Evolutionary conservation across 1,140 invertebrate genomes (phyloP).

Genomic region (Reticulitermes speratus): DNA sequence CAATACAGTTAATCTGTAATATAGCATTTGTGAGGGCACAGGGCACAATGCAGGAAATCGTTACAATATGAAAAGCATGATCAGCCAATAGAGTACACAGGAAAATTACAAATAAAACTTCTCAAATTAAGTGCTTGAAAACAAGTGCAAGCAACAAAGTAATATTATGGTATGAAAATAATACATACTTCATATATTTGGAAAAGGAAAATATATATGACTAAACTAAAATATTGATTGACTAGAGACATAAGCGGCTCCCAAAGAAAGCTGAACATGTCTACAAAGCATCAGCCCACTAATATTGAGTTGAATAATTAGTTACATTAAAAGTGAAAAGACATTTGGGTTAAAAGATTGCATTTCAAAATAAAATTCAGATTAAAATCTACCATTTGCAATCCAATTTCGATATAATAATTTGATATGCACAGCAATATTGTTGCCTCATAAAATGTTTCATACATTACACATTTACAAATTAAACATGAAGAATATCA

Average conservation of each 20-base stretch:
- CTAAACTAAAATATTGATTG: neutral
- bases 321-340: neutral
- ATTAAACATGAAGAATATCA: too few species aligned
- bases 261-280: neutral
- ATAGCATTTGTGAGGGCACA: too few species aligned
- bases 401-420: neutral
- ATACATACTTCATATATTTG: neutral
- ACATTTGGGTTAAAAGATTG: neutral
- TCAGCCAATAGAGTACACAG: too few species aligned
- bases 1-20: too few species aligned
- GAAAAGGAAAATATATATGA: neutral
- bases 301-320: neutral
- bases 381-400: neutral
- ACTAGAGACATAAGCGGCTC: neutral
- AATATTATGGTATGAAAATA: neutral
- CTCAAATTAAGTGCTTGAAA: neutral
- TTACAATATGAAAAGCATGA: neutral
- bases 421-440: neutral
- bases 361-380: neutral
- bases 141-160: neutral
- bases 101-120: too few species aligned
- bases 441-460: conserved; percentile 5
- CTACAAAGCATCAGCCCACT: neutral
- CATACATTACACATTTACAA: neutral
- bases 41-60: too few species aligned